Percentiles rank a stretch among this genome's conserved stretches.
Evolutionary conservation across 1,140 invertebrate genomes (phyloP).

Genomic region (Helicoverpa zea): DNA sequence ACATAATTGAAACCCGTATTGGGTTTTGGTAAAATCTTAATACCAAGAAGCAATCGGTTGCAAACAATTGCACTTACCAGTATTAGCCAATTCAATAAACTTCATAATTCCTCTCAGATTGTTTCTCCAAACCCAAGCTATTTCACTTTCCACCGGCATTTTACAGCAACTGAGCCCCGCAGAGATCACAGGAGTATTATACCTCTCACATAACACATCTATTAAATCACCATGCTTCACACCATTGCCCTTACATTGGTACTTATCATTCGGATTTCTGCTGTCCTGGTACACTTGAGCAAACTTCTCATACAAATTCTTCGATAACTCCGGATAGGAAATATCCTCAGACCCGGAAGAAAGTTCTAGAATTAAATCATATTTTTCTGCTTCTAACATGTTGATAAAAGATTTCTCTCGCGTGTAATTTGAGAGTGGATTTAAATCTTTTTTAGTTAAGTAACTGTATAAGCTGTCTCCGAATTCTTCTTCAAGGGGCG

Average conservation of each 20-base stretch:
- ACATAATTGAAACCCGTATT: no score
- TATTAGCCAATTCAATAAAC: conserved; percentile 87
- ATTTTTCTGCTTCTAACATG: conserved; percentile 87
- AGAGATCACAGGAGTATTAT: conserved; percentile 87
- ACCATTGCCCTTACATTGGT: conserved; percentile 55
- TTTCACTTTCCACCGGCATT: conserved; percentile 89
- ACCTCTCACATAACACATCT: conserved; percentile 87
- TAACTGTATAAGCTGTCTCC: conserved; percentile 87
- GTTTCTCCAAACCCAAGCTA: conserved; percentile 92
- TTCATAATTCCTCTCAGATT: conserved; percentile 91
- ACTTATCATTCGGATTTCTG: conserved; percentile 67
- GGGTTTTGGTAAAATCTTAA: no score
- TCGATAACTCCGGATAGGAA: conserved; percentile 83
- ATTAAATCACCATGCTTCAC: conserved; percentile 83
- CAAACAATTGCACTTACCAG: conserved; percentile 76
- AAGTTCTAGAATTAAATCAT: conserved; percentile 89
- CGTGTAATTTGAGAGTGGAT: conserved; percentile 74
- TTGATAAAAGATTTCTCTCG: conserved; percentile 88
- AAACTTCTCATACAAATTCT: conserved; percentile 86
- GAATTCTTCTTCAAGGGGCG: conserved; percentile 84
- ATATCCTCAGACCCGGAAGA: conserved; percentile 88
- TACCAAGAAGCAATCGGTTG: no score
- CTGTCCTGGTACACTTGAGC: conserved; percentile 81
- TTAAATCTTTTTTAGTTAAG: conserved; percentile 72
- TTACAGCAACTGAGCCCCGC: conserved; percentile 92